Base-by-base conservation (phyloP, 2,113 vertebrate species). In the Odontophorus gujanensis region DNA sequence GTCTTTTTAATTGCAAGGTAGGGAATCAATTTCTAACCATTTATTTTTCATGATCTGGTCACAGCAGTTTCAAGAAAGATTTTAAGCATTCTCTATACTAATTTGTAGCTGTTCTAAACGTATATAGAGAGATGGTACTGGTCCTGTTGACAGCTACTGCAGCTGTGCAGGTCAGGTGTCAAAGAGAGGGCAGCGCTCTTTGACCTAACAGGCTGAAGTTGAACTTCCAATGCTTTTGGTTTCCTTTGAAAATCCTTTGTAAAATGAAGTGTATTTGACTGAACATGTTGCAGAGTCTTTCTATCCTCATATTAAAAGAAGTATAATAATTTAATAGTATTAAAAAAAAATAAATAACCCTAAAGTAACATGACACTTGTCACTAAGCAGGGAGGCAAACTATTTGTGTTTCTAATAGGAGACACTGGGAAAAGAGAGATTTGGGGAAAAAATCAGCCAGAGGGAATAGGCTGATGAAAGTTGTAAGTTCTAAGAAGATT, bases 331-430 rank as follows among this genome's bases (percentile, higher is more conserved):
- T 79, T 81, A 55, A 81, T 61, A 72, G 36, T 42, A 6, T 42
- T 91, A 57, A 12, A 36, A 15, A 65, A 74, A 28, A 38, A 45
- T 57, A 74, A 72, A 53, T 57, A 55, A 55, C 5, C 16, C 36
- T 24, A 26, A 63, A 84, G 55, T 63, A 63, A 86, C 43, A 8
- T 59, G 71, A 50, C 42, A 61, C 91, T 93, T 92, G 88, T 92
- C 6, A 4, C 63, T 71, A 89, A 81, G 74, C 40, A 88, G 55
- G 81, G 74, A 96, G 67, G 81, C 32, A 77, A 75, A 67, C 48
- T 96, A 53, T 93, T 96, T 94, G 82, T 87, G 83, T 93, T 90
- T 94, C 78, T 96, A 93, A 96, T 74, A 76, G 61, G 43, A 92
- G 61, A 77, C 81, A 81, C 77, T 80, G 73, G 89, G 95, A 94